phyloP scores from a whole-genome alignment of 2,888 invertebrate species.

The Athripsodes cinereus region DNA sequence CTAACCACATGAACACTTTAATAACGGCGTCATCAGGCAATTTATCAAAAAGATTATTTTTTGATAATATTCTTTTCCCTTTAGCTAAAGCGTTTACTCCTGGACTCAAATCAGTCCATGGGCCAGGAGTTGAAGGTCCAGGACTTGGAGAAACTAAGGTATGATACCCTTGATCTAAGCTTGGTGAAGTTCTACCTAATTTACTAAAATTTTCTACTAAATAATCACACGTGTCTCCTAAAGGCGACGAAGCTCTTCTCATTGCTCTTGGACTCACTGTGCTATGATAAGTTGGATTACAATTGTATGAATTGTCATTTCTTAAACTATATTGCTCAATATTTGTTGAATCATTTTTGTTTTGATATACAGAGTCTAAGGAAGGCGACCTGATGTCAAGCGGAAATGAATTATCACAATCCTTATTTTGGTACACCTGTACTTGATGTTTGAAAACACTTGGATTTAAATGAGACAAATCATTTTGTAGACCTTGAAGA shows the following conservation, averaged over 20 bases:
- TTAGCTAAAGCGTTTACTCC: constrained; percentile 29
- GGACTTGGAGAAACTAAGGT: constrained; percentile 62
- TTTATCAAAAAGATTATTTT: constrained; percentile 51
- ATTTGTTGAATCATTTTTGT: constrained; percentile 22
- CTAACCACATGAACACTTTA: constrained; percentile 64
- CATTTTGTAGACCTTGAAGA: constrained; percentile 16
- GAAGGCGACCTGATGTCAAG: constrained; percentile 37
- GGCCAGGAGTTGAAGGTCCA: constrained; percentile 38
- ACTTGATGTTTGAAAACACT: constrained; percentile 25
- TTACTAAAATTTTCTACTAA: constrained; percentile 39
- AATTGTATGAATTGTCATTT: constrained; percentile 23
- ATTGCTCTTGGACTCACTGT: constrained; percentile 23
- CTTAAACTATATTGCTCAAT: constrained; percentile 26
- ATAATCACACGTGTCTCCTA: constrained; percentile 31
- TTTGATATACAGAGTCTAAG: constrained; percentile 35
- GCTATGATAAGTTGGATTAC: constrained; percentile 23
- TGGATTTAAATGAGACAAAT: constrained; percentile 22
- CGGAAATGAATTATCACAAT: constrained; percentile 31
- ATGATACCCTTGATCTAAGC: constrained; percentile 76
- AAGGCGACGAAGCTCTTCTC: constrained; percentile 29
- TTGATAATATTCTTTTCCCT: constrained; percentile 33
- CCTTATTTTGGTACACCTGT: constrained; percentile 23
- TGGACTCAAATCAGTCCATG: constrained; percentile 33
- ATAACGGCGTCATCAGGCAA: constrained; percentile 63
- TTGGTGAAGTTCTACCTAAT: constrained; percentile 54